Conservation (phyloP, 2,113 vertebrate genomes). For the Lophura nycthemera region DNA sequence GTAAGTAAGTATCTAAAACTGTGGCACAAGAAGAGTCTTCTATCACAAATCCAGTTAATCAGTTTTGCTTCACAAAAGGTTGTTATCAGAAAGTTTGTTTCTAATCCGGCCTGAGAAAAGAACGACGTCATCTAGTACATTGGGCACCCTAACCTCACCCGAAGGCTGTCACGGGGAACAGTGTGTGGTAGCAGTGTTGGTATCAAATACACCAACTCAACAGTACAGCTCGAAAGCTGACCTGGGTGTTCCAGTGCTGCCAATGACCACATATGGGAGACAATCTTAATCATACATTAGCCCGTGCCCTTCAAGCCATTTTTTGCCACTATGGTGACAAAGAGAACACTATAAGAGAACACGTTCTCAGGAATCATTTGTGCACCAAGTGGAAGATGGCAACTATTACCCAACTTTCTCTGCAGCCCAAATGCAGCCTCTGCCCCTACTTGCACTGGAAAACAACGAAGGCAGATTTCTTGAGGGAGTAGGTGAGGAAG, state of each 20-base stretch:
- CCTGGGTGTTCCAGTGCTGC: neutral
- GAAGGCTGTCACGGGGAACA: rapidly evolving
- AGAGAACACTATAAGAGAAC: neutral
- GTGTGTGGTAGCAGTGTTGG: rapidly evolving
- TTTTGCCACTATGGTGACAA: neutral
- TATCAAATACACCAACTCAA: neutral
- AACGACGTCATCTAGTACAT: neutral
- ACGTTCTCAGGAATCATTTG: neutral
- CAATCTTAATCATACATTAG: neutral
- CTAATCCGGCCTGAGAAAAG: neutral
- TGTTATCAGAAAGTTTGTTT: neutral
- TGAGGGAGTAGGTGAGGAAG: neutral
- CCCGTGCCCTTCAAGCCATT: neutral
- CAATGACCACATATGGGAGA: rapidly evolving
- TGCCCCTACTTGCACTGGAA: neutral
- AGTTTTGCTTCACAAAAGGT: neutral
- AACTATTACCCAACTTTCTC: neutral
- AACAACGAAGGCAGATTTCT: neutral
- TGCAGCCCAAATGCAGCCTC: neutral
- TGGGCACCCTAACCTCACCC: neutral
- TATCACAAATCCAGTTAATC: neutral
- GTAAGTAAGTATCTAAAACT: neutral
- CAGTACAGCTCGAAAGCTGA: neutral
- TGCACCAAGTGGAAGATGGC: neutral
- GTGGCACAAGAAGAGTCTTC: neutral